Base-by-base conservation (phyloP, 2,797 vertebrate species). In the Dipus sagitta region DNA sequence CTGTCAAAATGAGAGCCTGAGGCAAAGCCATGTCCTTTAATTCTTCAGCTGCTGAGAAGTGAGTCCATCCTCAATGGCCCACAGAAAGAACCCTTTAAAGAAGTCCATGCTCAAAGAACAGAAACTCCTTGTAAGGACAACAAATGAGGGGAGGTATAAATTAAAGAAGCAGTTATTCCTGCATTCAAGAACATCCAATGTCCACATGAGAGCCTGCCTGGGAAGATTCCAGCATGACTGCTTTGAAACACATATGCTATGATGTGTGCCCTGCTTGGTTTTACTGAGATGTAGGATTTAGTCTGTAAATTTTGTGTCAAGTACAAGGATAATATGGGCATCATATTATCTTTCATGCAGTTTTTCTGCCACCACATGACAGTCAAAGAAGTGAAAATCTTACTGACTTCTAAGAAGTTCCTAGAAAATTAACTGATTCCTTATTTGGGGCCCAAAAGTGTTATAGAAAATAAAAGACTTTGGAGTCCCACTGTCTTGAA, bases 1-100 rank as follows among this genome's bases (percentile, higher is more conserved):
- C 97, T 97, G 98, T 98, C 96, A 98, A 91, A 97, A 95, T 32
- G 93, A 93, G 90, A 94, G 96, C 91, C 92, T 28, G 42, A n/a
- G 96, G 90, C 97, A 96, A 86, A 70, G 75, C 86, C 47, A 92
- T 92, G 76, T 70, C 71, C 86, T 96, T 97, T 97, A 96, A 96
- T 97, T 97, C 97, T 96, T 90, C 94, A 95, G 71, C 96, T 60
- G 38, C 95, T 65, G 92, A 89, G 93, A 94, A 94, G 88, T 71
- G 86, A 96, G 96, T 96, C 95, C 95, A 96, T 96, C 85, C 93
- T 97, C 96, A 95, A 42, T 92, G 93, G 94, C 95, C 54, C 85
- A 77, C 95, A 95, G 95, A 98, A 94, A 95, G 76, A 94, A 97
- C 64, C 30, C 91, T 97, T 97, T 96, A 96, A 82, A 98, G 96